phyloP scores from a whole-genome alignment of 2,113 vertebrate genomes.

The Corvus moneduloides region DNA sequence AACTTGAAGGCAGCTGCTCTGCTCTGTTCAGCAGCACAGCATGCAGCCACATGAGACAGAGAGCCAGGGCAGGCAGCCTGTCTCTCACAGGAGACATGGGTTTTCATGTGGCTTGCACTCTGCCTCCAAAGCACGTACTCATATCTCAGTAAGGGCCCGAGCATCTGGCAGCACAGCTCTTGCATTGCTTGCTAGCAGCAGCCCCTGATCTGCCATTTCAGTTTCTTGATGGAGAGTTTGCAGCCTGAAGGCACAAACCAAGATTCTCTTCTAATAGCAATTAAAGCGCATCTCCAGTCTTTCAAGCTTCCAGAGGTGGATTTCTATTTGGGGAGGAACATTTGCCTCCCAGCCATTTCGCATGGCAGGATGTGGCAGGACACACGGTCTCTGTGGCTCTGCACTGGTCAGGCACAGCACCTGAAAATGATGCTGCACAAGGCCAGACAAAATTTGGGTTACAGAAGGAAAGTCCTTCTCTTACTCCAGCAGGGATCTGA shows the following conservation, averaged over 20 bases:
- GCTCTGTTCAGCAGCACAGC: neutral
- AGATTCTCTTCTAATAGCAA: constrained; percentile 6
- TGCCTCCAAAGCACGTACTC: neutral
- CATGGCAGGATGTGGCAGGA: neutral
- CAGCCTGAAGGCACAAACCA: constrained; percentile 18
- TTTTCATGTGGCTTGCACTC: neutral
- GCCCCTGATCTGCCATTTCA: neutral
- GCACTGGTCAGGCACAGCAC: neutral
- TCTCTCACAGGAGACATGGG: neutral
- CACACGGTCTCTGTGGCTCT: neutral
- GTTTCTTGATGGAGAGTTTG: neutral
- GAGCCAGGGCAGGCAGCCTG: neutral
- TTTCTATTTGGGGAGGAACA: neutral
- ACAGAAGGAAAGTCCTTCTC: neutral
- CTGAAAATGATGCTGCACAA: neutral
- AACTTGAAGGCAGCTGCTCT: neutral
- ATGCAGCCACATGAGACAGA: neutral
- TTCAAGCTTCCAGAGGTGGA: neutral
- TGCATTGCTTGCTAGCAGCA: neutral
- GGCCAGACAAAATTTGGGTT: neutral
- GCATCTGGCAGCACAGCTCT: neutral
- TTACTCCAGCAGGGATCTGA: neutral
- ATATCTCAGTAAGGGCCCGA: neutral
- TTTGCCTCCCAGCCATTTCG: neutral
- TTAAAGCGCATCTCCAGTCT: neutral